Base-by-base conservation (phyloP, 53 echinoderm and acorn worm genomes). In the Temnopleurus reevesii region DNA sequence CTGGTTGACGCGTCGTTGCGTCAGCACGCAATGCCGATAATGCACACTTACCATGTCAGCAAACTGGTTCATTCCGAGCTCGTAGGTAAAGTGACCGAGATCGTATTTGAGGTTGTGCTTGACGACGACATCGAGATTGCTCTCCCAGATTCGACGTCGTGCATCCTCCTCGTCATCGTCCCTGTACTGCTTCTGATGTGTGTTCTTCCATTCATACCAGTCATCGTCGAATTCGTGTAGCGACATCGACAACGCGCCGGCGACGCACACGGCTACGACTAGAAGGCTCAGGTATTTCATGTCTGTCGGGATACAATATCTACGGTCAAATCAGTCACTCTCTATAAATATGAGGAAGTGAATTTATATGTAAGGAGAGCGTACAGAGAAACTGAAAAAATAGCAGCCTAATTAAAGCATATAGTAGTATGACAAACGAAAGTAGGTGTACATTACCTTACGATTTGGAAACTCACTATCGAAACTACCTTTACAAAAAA, bases 41-140 rank as follows among this genome's bases (percentile, higher is more conserved):
- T n/a, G n/a, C n/a, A n/a, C n/a, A 51, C 92, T 76, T 83, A 92
- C 92, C 92, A 89, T 12, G 33, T 92, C 92, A 23, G 61, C 92
- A 45, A 63, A 92, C 53, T 65, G 19, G 84, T 92, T 92, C 92
- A 92, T 92, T 27, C 82, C 89, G 12, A 92, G 83, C 27, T 66
- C 45, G 59, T 89, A 92, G 30, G 89, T 31, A 81, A 83, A 84
- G 13, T 65, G 53, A 2, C 92, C 92, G 3, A 35, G 36, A 5
- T 54, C 5, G 46, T 91, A 83, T 89, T 91, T 81, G 19, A 83
- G 3, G 66, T 92, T 92, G 59, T 92, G 92, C 53, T 90, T 90
- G 21, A 13, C 47, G 54, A 92, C 55, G 45, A 71, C 28, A 18
- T 71, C 45, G 4, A 92, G 76, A 86, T 92, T 92, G 36, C 85